A percentile compares a stretch with the other conserved stretches of the same genome.
Conservation (phyloP, 2,113 vertebrate genomes). For the Zootoca vivipara region DNA sequence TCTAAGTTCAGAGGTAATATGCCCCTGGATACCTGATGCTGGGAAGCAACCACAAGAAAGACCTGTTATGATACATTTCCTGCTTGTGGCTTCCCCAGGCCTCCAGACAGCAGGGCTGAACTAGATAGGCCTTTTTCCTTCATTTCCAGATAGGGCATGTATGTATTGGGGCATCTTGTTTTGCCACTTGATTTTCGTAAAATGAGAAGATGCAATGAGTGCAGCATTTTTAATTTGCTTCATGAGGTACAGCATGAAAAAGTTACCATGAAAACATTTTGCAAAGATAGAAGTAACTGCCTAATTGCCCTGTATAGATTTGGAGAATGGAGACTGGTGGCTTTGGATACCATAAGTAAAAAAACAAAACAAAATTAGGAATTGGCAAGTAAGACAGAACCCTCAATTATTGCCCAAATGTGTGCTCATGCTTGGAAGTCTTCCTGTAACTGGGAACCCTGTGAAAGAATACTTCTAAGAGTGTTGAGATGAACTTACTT, state of each 20-base stretch:
- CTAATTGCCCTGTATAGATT: neutral
- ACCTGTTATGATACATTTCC: neutral
- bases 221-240: neutral
- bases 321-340: neutral
- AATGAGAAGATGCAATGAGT: neutral
- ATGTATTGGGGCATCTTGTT: neutral
- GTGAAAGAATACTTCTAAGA: no score
- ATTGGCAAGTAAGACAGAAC: neutral
- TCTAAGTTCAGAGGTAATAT: neutral
- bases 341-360: neutral
- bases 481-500: no score
- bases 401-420: neutral
- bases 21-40: no score
- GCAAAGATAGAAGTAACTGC: neutral
- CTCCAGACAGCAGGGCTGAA: neutral
- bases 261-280: no score
- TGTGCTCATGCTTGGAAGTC: neutral
- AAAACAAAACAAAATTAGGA: neutral
- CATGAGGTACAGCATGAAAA: no score
- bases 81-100: neutral
- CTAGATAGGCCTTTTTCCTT: neutral
- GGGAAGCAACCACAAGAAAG: neutral
- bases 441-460: neutral
- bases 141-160: neutral
- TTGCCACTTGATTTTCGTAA: neutral